Base-by-base conservation (phyloP, 2,113 vertebrate species). In the Sisor rabdophorus region DNA sequence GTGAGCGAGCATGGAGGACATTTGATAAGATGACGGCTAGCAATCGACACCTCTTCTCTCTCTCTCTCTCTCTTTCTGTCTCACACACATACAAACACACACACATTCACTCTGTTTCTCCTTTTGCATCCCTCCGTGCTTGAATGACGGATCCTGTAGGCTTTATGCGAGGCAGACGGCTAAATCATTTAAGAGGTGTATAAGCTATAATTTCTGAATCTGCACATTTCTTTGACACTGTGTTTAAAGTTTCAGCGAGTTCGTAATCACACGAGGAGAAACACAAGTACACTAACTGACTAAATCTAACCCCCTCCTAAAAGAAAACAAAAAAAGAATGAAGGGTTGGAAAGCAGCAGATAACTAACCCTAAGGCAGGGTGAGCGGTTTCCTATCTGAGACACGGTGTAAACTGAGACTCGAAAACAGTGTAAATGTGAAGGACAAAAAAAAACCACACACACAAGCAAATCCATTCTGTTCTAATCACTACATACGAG, bases 1-100 rank as follows among this genome's bases (percentile, higher is more conserved):
- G 93, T 92, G 91, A 92, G 87, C 92, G 84, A 86, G 87, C 82
- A 78, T 86, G 82, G 87, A 83, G 78, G 81, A 83, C 78, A 60
- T 77, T 60, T 61, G 71, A 78, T 59, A 75, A 80, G 64, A 78
- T 83, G 81, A 83, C 58, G 71, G 71, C 65, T 74, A 77, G 78
- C 75, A 80, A 80, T 80, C 76, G 81, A 83, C 81, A 83, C 78
- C 61, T 76, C 65, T 11, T 87, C 83, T 54, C 83, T 88, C 84
- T 87, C 16, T 85, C 81, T 77, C 72, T 32, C 56, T 52, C 53
- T n/a, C 24, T 71, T 28, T 63, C 59, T 63, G 17, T 53, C 52
- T 54, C 59, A 60, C 71, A 22, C 77, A 81, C 81, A 71, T 75
- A 56, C 78, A 13, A 8, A 40, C 68, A 68, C 32, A 71, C 77